Evolutionary conservation across 2,797 vertebrate genomes (phyloP), one percentile per base, ranked within the genome.

Genomic region (Carapus acus): DNA sequence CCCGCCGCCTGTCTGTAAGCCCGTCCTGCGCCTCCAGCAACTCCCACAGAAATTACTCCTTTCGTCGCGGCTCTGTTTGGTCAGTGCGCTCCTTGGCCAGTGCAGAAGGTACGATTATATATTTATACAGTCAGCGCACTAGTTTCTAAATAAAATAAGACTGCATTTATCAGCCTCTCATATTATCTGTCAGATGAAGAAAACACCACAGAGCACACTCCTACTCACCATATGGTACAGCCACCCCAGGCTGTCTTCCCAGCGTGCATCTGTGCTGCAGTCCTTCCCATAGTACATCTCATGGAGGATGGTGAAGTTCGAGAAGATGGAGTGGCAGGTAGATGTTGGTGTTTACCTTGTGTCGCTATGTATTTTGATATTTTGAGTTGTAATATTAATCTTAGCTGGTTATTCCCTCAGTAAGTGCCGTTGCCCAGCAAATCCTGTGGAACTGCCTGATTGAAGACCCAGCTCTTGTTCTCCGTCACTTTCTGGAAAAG

Each of bases 381-480:
- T 11, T 11, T 29, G 11, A 6, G 11, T 29, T 11, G 6, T 29
- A 29, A 29, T 11, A 29, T 29, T 6, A 6, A 6, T 11, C 27
- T 29, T 29, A 29, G 6, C 6, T 13, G 9, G 3, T 33, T 9
- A 11, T 33, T 27, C 5, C 24, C 7, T 6, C 72, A 99, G 96
- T 99, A 43, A 97, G 96, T 13, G 94, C 95, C 2, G 94, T 98
- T 33, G 96, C 96, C 48, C 94, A 98, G 68, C 96, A 99, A 81
- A 94, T 99, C 61, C 85, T 98, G 46, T 99, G 96, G 96, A 98
- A 98, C 83, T 99, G 96, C 67, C 84, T 99, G 46, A 97, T 99
- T 61, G 96, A 99, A 85, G 96, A 99, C 62, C 96, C 96, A 2
- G 96, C 96, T 1, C 92, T 97, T 1, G 94, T 99, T 54, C 89